These are phyloP conservation scores for Hetaerina titia DNA, from an alignment of 2,888 invertebrate genomes.

Conservation along the genomic window DNA sequence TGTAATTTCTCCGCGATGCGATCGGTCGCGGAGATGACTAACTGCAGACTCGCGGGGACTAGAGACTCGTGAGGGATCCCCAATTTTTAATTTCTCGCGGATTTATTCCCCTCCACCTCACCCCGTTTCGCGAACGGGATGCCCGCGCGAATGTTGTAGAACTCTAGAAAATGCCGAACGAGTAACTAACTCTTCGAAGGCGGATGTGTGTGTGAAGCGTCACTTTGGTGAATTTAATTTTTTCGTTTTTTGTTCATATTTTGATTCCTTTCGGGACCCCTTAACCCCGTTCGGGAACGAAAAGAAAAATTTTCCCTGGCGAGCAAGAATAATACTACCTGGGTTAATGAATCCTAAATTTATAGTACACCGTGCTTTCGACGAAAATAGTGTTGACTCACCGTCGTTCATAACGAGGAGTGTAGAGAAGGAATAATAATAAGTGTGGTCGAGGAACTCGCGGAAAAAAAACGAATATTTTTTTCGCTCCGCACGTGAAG, in stretches of 20 bases:
- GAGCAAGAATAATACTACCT: neutral
- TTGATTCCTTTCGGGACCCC: neutral
- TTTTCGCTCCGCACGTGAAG: neutral
- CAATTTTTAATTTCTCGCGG: neutral
- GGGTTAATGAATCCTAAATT: neutral
- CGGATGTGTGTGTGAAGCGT: neutral
- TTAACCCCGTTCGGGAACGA: too few species aligned
- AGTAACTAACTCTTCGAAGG: neutral
- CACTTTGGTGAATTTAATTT: neutral
- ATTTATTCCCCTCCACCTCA: neutral
- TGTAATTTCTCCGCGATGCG: neutral
- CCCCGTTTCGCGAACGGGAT: neutral
- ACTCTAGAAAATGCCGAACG: neutral
- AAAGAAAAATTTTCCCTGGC: neutral
- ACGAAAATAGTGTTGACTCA: neutral
- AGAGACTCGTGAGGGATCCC: neutral
- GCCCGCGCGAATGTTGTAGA: neutral
- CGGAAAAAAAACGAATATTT: neutral
- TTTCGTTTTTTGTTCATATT: neutral
- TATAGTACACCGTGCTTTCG: neutral
- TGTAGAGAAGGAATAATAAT: neutral
- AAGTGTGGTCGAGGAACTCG: neutral
- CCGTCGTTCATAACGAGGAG: neutral
- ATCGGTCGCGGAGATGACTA: neutral
- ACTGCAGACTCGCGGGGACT: neutral